Conservation (phyloP, 2,797 vertebrate genomes). For the Alectoris magna region DNA sequence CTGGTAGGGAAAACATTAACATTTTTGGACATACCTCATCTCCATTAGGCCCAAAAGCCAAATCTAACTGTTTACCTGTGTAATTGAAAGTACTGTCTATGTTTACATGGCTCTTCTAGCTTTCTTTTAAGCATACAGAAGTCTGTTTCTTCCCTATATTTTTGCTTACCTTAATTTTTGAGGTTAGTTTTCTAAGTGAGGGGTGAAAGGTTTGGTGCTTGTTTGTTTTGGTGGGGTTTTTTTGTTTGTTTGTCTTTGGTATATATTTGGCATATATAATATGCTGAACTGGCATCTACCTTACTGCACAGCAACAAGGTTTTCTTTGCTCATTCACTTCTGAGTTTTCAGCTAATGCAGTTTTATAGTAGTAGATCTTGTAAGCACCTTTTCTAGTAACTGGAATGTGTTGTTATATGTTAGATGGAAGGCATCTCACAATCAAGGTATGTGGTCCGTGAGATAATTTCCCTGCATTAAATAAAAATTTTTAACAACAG, state of each 20-base stretch:
- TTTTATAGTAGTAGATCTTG: background rate
- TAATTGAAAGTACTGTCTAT: background rate
- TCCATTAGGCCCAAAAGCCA: background rate
- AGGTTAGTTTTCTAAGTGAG: background rate
- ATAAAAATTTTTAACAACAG: background rate
- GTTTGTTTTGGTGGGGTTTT: background rate
- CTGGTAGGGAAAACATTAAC: background rate
- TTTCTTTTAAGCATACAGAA: background rate
- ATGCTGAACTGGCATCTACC: background rate
- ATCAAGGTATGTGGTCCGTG: background rate
- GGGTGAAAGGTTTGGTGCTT: background rate
- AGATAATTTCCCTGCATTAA: background rate
- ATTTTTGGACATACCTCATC: background rate
- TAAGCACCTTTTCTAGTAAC: background rate
- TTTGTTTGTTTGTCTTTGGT: background rate
- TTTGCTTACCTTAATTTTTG: background rate
- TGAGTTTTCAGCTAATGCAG: background rate
- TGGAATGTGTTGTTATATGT: background rate
- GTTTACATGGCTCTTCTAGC: background rate
- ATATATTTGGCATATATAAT: background rate
- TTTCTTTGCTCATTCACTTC: background rate
- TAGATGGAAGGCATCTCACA: background rate
- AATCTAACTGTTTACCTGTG: background rate
- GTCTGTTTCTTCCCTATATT: background rate
- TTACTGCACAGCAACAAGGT: background rate